Conservation (phyloP, 53 echinoderm and acorn worm genomes). For the Arbacia lixula region DNA sequence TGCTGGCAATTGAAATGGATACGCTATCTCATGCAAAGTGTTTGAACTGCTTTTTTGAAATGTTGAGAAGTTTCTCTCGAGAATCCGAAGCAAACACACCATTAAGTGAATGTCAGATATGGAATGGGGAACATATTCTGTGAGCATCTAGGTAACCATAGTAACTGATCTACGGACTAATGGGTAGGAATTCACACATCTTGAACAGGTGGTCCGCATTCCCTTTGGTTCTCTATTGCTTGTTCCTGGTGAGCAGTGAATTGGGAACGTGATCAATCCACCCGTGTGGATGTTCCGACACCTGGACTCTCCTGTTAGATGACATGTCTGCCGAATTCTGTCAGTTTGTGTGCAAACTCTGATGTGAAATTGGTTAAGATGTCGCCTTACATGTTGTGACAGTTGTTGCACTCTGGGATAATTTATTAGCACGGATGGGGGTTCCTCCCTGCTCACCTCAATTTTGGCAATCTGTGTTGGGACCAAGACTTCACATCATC, state of each 20-base stretch:
- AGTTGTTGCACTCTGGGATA: slow-evolving; percentile 26
- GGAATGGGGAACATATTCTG: no score
- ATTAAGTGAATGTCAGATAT: no score
- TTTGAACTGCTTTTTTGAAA: no score
- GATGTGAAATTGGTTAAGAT: neutral
- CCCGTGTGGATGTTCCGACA: slow-evolving; percentile 3
- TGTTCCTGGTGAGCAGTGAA: slow-evolving; percentile 3
- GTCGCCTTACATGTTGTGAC: slow-evolving; percentile 19
- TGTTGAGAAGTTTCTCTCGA: no score
- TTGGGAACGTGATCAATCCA: slow-evolving; percentile 44
- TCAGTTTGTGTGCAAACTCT: slow-evolving; percentile 29
- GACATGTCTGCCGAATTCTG: slow-evolving; percentile 20
- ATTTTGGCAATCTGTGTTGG: slow-evolving; percentile 1
- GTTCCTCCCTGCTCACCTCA: slow-evolving; percentile 13
- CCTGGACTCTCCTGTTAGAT: neutral
- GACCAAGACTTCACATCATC: neutral
- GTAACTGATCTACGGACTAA: no score
- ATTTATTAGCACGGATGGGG: slow-evolving; percentile 29
- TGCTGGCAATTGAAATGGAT: no score
- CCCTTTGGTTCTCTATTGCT: neutral
- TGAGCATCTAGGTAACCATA: no score
- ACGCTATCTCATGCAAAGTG: no score
- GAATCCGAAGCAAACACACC: no score
- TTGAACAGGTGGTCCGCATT: slow-evolving; percentile 18
- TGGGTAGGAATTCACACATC: no score